A percentile compares a stretch with the other conserved stretches of the same genome.
phyloP scores from a whole-genome alignment of 2,888 invertebrate species.

The Spodoptera littoralis region DNA sequence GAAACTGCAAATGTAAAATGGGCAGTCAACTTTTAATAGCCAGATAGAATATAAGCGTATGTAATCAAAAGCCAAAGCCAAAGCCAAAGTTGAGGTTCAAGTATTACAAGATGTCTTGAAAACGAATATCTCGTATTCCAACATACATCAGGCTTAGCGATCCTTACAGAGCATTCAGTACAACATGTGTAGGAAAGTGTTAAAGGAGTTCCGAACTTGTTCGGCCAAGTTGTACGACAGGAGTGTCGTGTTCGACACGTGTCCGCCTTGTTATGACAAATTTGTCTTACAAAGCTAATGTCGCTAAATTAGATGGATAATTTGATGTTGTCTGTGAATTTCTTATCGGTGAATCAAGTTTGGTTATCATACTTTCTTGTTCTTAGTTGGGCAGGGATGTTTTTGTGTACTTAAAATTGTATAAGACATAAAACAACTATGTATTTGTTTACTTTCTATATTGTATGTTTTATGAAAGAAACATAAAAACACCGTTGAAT shows the following conservation, averaged over 20 bases:
- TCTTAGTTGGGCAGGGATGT: not conserved
- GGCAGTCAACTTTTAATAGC: too few species aligned
- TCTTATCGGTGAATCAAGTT: too few species aligned
- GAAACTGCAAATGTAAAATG: too few species aligned
- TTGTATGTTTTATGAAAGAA: too few species aligned
- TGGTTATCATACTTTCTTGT: too few species aligned
- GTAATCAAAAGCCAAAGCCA: not conserved
- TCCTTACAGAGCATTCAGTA: slow-evolving; percentile 34
- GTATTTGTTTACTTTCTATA: too few species aligned
- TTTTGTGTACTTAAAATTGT: not conserved
- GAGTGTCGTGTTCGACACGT: slow-evolving; percentile 56
- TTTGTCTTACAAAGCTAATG: slow-evolving; percentile 32
- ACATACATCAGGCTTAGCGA: slow-evolving; percentile 46
- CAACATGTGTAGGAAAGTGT: slow-evolving; percentile 52
- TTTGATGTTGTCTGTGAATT: not conserved
- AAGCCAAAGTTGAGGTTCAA: slow-evolving; percentile 10
- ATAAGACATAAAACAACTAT: too few species aligned
- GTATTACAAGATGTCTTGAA: slow-evolving; percentile 9
- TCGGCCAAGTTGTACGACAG: slow-evolving; percentile 45
- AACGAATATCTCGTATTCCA: slow-evolving; percentile 36
- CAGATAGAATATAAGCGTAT: too few species aligned
- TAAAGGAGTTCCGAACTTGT: slow-evolving; percentile 55
- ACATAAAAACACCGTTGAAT: too few species aligned
- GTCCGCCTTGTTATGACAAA: slow-evolving; percentile 48
- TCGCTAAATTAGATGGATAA: slow-evolving; percentile 27